Base-by-base conservation (phyloP, 2,113 vertebrate species). In the Gymnogyps californianus region DNA sequence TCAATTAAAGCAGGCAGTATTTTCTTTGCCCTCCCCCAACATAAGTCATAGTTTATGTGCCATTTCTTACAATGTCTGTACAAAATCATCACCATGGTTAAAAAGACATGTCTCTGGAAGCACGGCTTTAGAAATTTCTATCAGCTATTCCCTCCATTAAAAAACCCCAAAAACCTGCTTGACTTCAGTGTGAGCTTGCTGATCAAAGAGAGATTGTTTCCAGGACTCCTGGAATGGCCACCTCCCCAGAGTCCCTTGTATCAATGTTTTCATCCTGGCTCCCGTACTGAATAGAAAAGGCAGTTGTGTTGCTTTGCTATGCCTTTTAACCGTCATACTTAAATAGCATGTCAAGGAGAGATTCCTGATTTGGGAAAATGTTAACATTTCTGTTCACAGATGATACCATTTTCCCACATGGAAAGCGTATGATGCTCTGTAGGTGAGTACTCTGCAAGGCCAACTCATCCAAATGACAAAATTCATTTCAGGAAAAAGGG, bases 191-290 rank as follows among this genome's bases (percentile, higher is more conserved):
- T 20, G 11, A 87, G 67, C 36, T 89, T 70, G 18, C 67, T 79
- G 84, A 94, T 81, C 55, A 96, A 96, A 89, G 52, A 91, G 38
- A 94, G 95, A 94, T 76, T 85, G 58, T 66, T 93, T 86, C 81
- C 67, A 83, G 75, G 52, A 49, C 54, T 93, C 86, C 74, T 81
- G 85, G 78, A 87, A 79, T 2, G 2, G 62, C 10, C 24, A 62
- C 16, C 21, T 61, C 42, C 26, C 49, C 22, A 89, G 89, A 94
- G 86, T 38, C 85, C 34, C 13, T 52, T 44, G 34, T 72, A 76
- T 57, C 66, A 32, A 29, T 17, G 38, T 83, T 91, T 97, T 91
- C 83, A 96, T 65, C 51, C 57, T 72, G 36, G 36, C 77, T 87
- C 25, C 83, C 22, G 4, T 46, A 64, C n/a, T 57, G 25, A 91